Conservation (phyloP, 2,113 vertebrate genomes). For the Cnemophilus loriae region DNA sequence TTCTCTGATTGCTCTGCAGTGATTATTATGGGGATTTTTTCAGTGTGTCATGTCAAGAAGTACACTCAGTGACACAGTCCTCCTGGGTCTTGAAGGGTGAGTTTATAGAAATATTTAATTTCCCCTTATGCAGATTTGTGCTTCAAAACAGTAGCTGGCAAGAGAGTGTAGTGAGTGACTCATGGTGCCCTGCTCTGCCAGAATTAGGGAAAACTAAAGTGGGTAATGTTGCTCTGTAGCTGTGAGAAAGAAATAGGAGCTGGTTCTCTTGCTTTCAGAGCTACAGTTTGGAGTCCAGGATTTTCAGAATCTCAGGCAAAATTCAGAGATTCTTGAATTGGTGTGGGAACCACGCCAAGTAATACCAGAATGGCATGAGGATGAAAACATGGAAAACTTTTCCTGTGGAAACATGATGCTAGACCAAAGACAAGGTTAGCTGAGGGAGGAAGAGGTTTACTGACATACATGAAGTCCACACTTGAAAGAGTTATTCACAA, state of each 20-base stretch:
- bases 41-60: background rate
- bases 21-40: background rate
- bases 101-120: constrained; percentile 20
- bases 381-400: background rate
- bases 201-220: background rate
- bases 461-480: background rate
- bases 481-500: background rate
- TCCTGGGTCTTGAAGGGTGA: background rate
- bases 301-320: background rate
- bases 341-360: background rate
- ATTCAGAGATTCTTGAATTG: background rate
- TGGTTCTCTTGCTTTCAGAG: background rate
- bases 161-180: background rate
- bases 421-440: background rate
- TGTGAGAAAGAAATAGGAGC: background rate
- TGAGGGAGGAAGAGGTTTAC: background rate
- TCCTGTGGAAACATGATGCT: background rate
- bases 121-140: background rate
- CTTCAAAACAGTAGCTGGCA: background rate
- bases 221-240: background rate
- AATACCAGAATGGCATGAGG: background rate
- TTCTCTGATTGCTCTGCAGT: background rate
- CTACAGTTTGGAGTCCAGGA: background rate
- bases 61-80: background rate
- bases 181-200: background rate